Base-by-base conservation (phyloP, 1,140 invertebrate genomes). In the Bombus vancouverensis region DNA sequence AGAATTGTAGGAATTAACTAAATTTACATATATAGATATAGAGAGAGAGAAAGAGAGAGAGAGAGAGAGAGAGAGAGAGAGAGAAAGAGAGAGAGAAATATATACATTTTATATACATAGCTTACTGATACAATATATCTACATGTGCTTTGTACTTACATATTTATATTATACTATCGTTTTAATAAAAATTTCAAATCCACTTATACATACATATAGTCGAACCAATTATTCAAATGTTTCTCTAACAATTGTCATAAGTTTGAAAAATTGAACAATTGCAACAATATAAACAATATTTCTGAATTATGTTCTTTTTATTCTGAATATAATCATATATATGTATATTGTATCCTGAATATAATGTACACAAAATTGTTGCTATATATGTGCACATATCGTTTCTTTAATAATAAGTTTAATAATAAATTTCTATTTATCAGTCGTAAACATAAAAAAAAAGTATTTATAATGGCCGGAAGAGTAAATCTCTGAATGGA, bases 281-380 rank as follows among this genome's bases (percentile, higher is more conserved):
- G 39, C 37, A 72, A 85, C 78, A 70, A 73, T 25, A 39, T 80
- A 72, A 47, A 39, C 6, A 44, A 25, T 13, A 79, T 82, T 81
- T 13, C 86, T 89, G 6, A 66, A 89, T 89, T 62, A 90, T 73
- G 44, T 39, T 87, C 91, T 34, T 92, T 44, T 73, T 92, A 92
- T 92, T 92, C 83, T 70, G 92, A 92, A 92, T 87, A 88, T 77
- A 80, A 75, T 83, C 84, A 86, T 86, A 62, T 86, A 62, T 83
- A 83, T 66, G 44, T 91, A 84, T 84, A 62, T 81, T 72, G 42
- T 84, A 68, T 89, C 92, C 80, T 74, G 89, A 92, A 92, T 80
- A 87, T 84, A 78, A 79, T 70, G 77, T 77, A 87, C 77, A 82
- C 83, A 88, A 59, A 78, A 88, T 87, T 75, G 85, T 90, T 85